Percentiles rank a stretch among this genome's conserved stretches.
Evolutionary conservation across 64 coral and sea anemone species (phyloP).

Genomic region (Stichodactyla helianthus): DNA sequence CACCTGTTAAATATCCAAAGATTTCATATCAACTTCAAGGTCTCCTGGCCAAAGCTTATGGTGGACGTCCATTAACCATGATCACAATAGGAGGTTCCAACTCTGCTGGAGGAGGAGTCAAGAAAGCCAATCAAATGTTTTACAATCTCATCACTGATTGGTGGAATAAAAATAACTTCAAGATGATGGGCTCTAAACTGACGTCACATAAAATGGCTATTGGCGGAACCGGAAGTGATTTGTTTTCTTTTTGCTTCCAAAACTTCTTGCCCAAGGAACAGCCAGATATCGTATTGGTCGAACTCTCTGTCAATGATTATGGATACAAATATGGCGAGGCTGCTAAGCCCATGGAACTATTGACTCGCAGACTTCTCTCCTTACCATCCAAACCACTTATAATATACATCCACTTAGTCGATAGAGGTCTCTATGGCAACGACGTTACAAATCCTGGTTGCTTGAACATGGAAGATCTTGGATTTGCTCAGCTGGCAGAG

Average conservation of each 20-base stretch:
- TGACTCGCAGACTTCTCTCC: slow-evolving; percentile 31
- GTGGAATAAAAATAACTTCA: slow-evolving; percentile 18
- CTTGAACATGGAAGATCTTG: slow-evolving; percentile 48
- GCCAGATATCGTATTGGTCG: slow-evolving; percentile 30
- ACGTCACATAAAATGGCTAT: not conserved
- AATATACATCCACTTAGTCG: slow-evolving; percentile 16
- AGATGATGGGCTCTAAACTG: not conserved
- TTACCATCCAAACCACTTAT: slow-evolving; percentile 8
- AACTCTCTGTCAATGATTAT: slow-evolving; percentile 15
- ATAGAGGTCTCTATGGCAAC: not conserved
- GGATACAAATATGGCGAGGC: slow-evolving; percentile 11
- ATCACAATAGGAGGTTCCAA: slow-evolving; percentile 26
- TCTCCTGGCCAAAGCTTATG: too few species aligned
- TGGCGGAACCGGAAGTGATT: slow-evolving; percentile 15
- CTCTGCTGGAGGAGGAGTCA: slow-evolving; percentile 2
- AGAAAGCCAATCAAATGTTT: not conserved
- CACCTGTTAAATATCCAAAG: too few species aligned
- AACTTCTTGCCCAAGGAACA: slow-evolving; percentile 19
- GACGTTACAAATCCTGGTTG: slow-evolving; percentile 7
- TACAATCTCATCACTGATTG: slow-evolving; percentile 10
- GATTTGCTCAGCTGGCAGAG: slow-evolving; percentile 33
- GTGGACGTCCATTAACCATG: not conserved
- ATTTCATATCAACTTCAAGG: too few species aligned
- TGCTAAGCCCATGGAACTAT: slow-evolving; percentile 11
- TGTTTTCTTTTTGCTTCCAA: slow-evolving; percentile 22